Base-by-base conservation (phyloP, 2,113 vertebrate species). In the Limanda limanda region DNA sequence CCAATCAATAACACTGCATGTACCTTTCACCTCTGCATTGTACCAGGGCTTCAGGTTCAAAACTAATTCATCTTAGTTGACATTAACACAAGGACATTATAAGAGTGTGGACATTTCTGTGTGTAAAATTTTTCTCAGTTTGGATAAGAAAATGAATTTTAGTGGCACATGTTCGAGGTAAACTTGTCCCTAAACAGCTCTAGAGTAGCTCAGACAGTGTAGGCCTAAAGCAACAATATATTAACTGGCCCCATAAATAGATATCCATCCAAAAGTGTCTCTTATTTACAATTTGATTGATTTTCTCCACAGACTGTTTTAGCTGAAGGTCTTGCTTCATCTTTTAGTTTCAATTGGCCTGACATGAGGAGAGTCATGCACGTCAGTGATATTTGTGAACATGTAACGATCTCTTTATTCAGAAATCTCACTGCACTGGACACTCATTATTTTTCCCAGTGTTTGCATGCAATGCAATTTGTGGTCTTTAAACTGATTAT, bases 281-380 rank as follows among this genome's bases (percentile, higher is more conserved):
- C 21, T 68, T 67, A 37, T 23, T 81, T 56, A 59, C 48, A 74
- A 69, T 76, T 78, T 79, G 66, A 82, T 76, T 63, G 73, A 78
- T 86, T 81, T 79, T 8, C 8, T 2, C 60, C 5, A 0, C 68
- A 75, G 68, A 77, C 57, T 67, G 52, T 78, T 81, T 68, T 9
- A 56, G 74, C 59, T 56, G 45, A 84, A 84, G 62, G 57, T 85
- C 71, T 82, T 18, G 45, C 48, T 75, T 83, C 52, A 60, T 86
- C 47, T 67, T 71, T 70, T 81, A 23, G 70, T 66, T 86, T 80
- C 76, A 87, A 88, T 86, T 86, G 55, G 67, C 48, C 66, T 78
- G 37, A 69, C 68, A 71, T 73, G 23, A 72, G 27, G 15, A 59
- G 63, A 81, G 45, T 79, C 68, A 37, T 27, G 59, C 35, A 79